These are phyloP conservation scores for Sebastes fasciatus DNA, from an alignment of 2,113 vertebrate genomes.

Conservation along the genomic window DNA sequence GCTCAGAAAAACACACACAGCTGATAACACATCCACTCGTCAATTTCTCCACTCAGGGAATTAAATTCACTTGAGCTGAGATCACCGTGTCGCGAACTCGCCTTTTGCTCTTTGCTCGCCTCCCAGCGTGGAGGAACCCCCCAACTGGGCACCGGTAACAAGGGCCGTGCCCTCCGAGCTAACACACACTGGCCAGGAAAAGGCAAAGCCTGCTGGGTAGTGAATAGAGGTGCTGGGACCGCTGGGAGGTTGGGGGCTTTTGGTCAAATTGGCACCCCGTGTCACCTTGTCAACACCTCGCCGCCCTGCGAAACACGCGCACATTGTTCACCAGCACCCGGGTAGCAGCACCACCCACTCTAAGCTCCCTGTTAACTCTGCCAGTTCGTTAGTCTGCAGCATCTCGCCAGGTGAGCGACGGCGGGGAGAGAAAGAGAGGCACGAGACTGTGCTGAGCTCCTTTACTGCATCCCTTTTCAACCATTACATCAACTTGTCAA, in stretches of 20 bases:
- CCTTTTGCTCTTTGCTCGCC: constrained; percentile 54
- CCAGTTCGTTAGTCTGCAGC: constrained; percentile 46
- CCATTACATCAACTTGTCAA: neutral
- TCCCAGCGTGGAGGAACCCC: constrained; percentile 59
- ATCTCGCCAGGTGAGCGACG: neutral
- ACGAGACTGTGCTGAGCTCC: constrained; percentile 6
- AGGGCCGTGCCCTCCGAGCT: constrained; percentile 57
- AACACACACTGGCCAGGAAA: constrained; percentile 41
- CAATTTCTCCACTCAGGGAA: constrained; percentile 45
- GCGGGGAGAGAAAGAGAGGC: neutral
- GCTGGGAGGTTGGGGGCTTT: constrained; percentile 37
- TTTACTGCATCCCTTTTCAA: neutral
- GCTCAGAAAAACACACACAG: neutral
- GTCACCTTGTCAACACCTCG: constrained; percentile 73
- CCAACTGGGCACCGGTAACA: constrained; percentile 71
- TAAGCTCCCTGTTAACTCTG: constrained; percentile 1
- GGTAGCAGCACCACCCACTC: constrained; percentile 23
- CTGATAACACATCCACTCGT: constrained; percentile 35
- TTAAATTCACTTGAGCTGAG: constrained; percentile 56
- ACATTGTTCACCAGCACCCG: constrained; percentile 23
- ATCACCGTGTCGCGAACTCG: constrained; percentile 52
- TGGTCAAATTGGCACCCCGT: constrained; percentile 72
- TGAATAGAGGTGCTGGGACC: constrained; percentile 55
- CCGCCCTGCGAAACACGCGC: constrained; percentile 18
- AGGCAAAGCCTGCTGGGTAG: constrained; percentile 57